A percentile compares a stretch with the other conserved stretches of the same genome.
Conservation (phyloP, 2,797 vertebrate species). For the Periophthalmus magnuspinnatus region DNA sequence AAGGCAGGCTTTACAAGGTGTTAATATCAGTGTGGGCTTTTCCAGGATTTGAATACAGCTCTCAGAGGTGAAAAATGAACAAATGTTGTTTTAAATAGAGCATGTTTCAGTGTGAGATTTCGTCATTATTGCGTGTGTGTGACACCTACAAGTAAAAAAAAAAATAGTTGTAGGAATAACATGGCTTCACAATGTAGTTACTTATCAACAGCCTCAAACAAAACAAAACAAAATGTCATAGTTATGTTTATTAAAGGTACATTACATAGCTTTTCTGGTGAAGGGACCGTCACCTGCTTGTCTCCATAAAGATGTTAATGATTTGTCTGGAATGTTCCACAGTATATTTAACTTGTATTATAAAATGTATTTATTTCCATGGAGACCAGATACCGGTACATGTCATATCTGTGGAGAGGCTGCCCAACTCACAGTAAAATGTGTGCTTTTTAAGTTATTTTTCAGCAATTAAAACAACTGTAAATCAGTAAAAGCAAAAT, state of each 20-base stretch:
- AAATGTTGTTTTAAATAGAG: constrained; percentile 8
- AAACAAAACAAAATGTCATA: background rate
- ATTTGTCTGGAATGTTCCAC: no score
- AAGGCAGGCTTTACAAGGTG: constrained; percentile 21
- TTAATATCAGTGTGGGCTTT: constrained; percentile 17
- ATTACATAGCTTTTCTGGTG: no score
- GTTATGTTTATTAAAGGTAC: background rate
- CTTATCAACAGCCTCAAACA: background rate
- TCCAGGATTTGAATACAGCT: background rate
- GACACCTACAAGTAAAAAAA: background rate
- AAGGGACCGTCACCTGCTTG: no score
- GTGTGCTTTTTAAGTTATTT: no score
- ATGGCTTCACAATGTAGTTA: background rate
- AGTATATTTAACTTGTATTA: no score
- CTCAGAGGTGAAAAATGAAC: background rate
- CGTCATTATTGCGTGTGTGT: constrained; percentile 1
- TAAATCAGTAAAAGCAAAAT: no score
- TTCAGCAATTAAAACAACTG: no score
- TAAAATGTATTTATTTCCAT: no score
- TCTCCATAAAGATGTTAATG: no score
- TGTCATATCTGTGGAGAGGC: no score
- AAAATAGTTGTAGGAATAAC: background rate
- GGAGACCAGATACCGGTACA: no score
- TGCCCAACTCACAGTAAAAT: no score
- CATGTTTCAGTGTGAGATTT: constrained; percentile 1